Evolutionary conservation across 1,140 invertebrate genomes (phyloP).

Genomic region (Triops longicaudatus): DNA sequence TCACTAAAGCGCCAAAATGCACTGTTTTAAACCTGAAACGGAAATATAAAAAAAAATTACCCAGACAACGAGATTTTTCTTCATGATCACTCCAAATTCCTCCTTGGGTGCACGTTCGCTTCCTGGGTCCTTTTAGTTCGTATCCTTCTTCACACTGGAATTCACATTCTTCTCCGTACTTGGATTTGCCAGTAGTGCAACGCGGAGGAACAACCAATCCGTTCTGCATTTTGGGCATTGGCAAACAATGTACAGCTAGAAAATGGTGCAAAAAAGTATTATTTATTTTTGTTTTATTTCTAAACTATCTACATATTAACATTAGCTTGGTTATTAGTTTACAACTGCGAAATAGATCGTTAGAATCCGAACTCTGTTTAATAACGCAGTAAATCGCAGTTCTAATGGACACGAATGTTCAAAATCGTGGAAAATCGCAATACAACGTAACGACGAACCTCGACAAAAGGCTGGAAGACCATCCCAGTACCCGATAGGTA

Average conservation of each 20-base stretch:
- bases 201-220: constrained; percentile 44
- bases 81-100: constrained; percentile 45
- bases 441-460: constrained; percentile 48
- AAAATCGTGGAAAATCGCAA: too few species aligned
- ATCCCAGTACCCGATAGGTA: constrained; percentile 59
- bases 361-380: too few species aligned
- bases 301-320: not conserved
- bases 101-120: constrained; percentile 41
- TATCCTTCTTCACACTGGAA: constrained; percentile 50
- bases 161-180: constrained; percentile 47
- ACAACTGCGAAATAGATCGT: too few species aligned
- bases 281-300: not conserved
- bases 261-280: too few species aligned
- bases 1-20: not conserved
- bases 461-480: constrained; percentile 56
- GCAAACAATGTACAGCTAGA: constrained; percentile 51
- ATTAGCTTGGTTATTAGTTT: too few species aligned
- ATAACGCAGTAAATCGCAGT: too few species aligned
- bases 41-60: too few species aligned
- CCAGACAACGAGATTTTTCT: constrained; percentile 42
- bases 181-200: constrained; percentile 43
- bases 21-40: too few species aligned
- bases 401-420: too few species aligned
- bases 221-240: constrained; percentile 42
- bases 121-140: constrained; percentile 42